Conservation (phyloP, 2,888 invertebrate genomes). For the Lasioglossum morio region DNA sequence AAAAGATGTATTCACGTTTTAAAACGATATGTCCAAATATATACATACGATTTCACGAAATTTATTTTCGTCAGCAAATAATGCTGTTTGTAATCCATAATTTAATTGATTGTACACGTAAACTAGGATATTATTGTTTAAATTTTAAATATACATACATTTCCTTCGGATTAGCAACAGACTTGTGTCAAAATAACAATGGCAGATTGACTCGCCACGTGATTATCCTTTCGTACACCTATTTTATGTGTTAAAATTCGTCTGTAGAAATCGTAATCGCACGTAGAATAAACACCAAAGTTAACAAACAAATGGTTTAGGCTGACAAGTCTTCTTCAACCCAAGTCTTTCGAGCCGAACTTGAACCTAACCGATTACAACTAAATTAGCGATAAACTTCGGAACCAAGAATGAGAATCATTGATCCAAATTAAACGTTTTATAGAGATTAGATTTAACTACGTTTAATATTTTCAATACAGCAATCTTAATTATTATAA, state of each 20-base stretch:
- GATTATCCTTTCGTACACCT: not conserved
- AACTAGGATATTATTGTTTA: not conserved
- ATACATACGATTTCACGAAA: not conserved
- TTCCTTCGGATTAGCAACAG: not conserved
- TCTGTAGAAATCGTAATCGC: not conserved
- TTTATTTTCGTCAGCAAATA: not conserved
- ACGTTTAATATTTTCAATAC: too few species aligned
- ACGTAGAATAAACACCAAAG: not conserved
- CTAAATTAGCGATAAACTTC: too few species aligned
- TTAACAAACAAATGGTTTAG: not conserved
- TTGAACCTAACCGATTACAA: not conserved
- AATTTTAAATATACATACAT: conserved; percentile 1
- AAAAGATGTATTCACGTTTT: conserved; percentile 8
- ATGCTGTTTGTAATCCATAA: not conserved
- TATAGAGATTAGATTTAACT: too few species aligned
- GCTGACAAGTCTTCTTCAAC: not conserved
- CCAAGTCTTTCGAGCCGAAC: not conserved
- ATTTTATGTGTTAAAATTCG: not conserved
- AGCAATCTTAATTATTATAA: too few species aligned
- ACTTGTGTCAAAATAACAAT: not conserved
- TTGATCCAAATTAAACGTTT: too few species aligned
- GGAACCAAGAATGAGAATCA: too few species aligned
- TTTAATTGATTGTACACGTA: not conserved
- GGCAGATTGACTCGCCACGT: not conserved
- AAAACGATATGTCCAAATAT: not conserved